Evolutionary conservation across 2,888 invertebrate genomes (phyloP).

Genomic region (Sceliomorpha sp.): DNA sequence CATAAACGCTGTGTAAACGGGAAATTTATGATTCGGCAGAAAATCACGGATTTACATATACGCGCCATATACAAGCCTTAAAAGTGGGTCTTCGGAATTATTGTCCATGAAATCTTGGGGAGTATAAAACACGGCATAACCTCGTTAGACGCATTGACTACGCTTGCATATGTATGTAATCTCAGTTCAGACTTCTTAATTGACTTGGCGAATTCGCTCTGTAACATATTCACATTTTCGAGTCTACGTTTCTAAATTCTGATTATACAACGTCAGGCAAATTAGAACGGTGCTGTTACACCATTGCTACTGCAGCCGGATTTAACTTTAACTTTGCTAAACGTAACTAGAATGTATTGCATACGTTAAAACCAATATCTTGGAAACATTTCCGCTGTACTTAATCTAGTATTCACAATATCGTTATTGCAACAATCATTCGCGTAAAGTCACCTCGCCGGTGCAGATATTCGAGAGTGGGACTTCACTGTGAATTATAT

Average conservation of each 20-base stretch:
- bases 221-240: conserved; percentile 57
- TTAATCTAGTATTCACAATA: conserved; percentile 43
- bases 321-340: conserved; percentile 52
- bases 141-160: conserved; percentile 53
- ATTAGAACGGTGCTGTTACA: conserved; percentile 40
- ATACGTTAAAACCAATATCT: conserved; percentile 56
- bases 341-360: conserved; percentile 51
- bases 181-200: conserved; percentile 60
- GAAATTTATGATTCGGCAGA: conserved; percentile 26
- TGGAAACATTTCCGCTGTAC: conserved; percentile 49
- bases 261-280: conserved; percentile 53
- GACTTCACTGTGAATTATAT: too few species aligned
- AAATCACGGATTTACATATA: conserved; percentile 33
- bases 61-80: conserved; percentile 23
- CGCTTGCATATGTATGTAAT: conserved; percentile 59
- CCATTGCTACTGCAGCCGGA: conserved; percentile 36
- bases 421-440: conserved; percentile 12
- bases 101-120: conserved; percentile 51
- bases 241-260: conserved; percentile 54
- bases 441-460: too few species aligned
- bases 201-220: conserved; percentile 56
- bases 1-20: too few species aligned
- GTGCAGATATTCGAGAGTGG: too few species aligned
- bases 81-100: conserved; percentile 41
- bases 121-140: conserved; percentile 48